Base-by-base conservation (phyloP, 2,797 vertebrate genomes). In the Tokudaia muenninki region DNA sequence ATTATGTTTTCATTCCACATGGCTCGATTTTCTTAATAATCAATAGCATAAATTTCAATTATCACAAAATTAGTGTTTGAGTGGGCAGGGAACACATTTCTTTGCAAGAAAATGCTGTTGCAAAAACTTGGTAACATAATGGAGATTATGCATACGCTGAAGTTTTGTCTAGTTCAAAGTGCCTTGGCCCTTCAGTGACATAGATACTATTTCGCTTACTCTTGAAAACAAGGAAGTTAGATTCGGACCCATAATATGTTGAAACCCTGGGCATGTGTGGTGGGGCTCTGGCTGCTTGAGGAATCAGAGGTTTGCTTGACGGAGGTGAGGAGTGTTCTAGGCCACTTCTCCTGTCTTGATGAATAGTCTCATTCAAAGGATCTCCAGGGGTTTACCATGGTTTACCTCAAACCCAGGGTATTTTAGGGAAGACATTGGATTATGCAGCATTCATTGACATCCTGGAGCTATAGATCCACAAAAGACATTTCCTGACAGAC, bases 201-300 rank as follows among this genome's bases (percentile, higher is more conserved):
- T 89, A 95, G 91, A 97, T 95, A 92, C 90, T 96, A 92, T 94
- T 74, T 98, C 98, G 57, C 95, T 98, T 97, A 78, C 96, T 92
- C 87, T 97, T 97, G 98, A 98, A 98, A 98, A 89, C n/a, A 96
- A 93, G 80, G 97, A 79, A 78, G 87, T 52, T 84, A 82, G 74
- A 91, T n/a, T 92, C 55, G 80, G 86, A 26, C 2, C 91, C 2
- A 4, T 14, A 13, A 70, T 8, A 1, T 41, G 55, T 83, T 61
- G 55, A 94, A 70, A 87, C 7, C 2, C 29, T 95, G 61, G 65
- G 22, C 4, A 4, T 67, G 19, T 31, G 22, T 70, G 37, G 65
- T 59, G 21, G 37, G 37, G 24, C 2, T n/a, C 13, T 1, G 17
- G 19, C 22, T 82, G 63, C 55, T 50, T 94, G 72, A 57, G 52